A percentile compares a stretch with the other conserved stretches of the same genome.
phyloP scores from a whole-genome alignment of 2,888 invertebrate genomes.

The Pantelozetes paolii region DNA sequence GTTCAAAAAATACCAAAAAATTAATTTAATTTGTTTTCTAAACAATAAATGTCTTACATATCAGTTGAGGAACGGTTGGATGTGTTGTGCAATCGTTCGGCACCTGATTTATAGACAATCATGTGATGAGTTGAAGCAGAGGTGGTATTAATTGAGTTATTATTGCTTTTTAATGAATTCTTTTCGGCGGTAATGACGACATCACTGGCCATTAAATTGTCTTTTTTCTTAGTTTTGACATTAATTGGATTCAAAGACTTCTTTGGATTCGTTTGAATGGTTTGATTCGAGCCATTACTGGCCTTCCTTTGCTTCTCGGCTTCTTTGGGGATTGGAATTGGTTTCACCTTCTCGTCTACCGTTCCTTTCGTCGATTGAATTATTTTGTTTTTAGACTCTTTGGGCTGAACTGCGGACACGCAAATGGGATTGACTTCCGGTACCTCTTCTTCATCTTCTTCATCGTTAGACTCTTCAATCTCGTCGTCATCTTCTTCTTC shows the following conservation, averaged over 20 bases:
- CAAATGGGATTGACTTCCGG: no score
- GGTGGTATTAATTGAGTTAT: not conserved
- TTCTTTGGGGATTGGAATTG: not conserved
- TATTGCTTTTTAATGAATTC: not conserved
- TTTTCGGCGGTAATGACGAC: not conserved
- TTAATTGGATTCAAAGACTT: not conserved
- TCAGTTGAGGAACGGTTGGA: not conserved
- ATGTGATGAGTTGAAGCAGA: no score
- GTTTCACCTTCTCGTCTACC: not conserved
- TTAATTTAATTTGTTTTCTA: not conserved
- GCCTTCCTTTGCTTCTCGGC: not conserved
- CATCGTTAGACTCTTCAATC: conserved; percentile 49
- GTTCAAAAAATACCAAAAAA: not conserved
- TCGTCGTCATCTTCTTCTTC: conserved; percentile 49
- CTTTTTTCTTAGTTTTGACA: not conserved
- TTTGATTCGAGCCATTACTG: not conserved
- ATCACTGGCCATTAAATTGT: not conserved
- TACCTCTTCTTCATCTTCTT: conserved; percentile 41
- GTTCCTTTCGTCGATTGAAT: not conserved
- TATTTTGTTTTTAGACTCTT: not conserved
- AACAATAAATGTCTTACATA: not conserved
- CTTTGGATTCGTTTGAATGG: not conserved
- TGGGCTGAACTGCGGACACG: not conserved
- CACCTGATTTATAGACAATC: no score
- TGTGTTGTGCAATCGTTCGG: no score